Conservation (phyloP, 2,888 invertebrate species). For the Sphecodes monilicornis region DNA sequence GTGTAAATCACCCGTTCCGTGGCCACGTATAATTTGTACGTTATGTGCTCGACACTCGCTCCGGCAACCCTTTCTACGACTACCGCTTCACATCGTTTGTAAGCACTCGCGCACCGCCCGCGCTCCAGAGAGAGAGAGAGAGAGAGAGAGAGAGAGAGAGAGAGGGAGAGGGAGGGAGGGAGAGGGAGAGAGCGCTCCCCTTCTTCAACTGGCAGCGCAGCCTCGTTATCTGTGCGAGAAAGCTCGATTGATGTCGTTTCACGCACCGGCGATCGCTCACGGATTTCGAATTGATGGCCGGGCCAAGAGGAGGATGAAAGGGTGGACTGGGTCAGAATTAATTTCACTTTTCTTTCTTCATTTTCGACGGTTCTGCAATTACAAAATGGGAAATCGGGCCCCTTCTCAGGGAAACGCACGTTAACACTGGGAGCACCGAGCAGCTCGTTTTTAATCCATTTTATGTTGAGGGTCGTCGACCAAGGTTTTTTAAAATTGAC, state of each 20-base stretch:
- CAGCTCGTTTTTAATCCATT: neutral
- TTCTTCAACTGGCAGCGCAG: conserved; percentile 14
- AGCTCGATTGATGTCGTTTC: conserved; percentile 51
- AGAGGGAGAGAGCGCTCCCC: neutral
- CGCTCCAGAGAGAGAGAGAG: neutral
- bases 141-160: neutral
- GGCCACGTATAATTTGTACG: conserved; percentile 62
- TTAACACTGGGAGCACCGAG: neutral
- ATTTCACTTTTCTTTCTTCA: neutral
- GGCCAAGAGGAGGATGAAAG: neutral
- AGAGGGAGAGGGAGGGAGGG: neutral
- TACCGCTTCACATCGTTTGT: conserved; percentile 48
- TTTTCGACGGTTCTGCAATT: neutral
- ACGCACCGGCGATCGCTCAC: conserved; percentile 43
- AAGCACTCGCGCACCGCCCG: conserved; percentile 12
- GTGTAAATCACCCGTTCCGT: conserved; percentile 63
- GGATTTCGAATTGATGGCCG: conserved; percentile 40
- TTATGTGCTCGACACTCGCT: conserved; percentile 49
- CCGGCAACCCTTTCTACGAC: conserved; percentile 53
- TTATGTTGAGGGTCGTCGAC: neutral
- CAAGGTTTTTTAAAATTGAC: too few species aligned
- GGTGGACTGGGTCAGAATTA: conserved; percentile 22
- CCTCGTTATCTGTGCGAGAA: conserved; percentile 60
- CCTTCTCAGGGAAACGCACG: neutral
- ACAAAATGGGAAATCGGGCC: neutral